These are phyloP conservation scores for Emys orbicularis DNA, from an alignment of 2,797 vertebrate genomes.

Conservation along the genomic window DNA sequence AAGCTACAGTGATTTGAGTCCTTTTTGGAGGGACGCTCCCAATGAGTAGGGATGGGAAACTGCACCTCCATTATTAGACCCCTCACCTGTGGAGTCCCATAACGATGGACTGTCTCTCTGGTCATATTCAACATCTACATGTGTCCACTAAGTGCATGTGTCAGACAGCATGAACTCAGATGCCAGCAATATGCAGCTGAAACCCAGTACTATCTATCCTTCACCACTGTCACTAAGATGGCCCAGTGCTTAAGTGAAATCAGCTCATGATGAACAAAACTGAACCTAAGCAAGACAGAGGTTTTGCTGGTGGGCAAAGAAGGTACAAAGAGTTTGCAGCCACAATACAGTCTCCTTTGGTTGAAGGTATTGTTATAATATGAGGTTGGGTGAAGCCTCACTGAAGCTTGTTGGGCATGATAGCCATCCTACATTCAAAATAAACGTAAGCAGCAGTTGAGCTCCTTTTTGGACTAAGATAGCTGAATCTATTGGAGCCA, in stretches of 20 bases:
- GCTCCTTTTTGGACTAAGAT: neutral
- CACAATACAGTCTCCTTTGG: neutral
- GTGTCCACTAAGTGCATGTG: neutral
- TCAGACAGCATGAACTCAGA: neutral
- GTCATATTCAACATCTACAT: neutral
- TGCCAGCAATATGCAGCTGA: neutral
- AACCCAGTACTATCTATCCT: neutral
- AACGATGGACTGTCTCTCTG: neutral
- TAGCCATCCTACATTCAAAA: neutral
- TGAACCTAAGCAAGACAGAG: neutral
- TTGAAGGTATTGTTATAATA: neutral
- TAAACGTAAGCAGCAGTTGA: neutral
- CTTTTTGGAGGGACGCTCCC: neutral
- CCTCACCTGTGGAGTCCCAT: neutral
- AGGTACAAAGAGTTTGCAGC: neutral
- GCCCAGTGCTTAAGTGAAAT: neutral
- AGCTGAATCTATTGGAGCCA: neutral
- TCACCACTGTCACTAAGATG: neutral
- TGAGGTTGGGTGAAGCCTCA: neutral
- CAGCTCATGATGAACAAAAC: neutral
- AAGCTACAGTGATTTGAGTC: neutral
- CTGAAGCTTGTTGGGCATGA: neutral
- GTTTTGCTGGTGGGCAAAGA: neutral
- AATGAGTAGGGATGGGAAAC: neutral
- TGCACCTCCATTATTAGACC: neutral